phyloP scores from a whole-genome alignment of 2,888 invertebrate genomes.

The Hirtodrosophila alboralis region DNA sequence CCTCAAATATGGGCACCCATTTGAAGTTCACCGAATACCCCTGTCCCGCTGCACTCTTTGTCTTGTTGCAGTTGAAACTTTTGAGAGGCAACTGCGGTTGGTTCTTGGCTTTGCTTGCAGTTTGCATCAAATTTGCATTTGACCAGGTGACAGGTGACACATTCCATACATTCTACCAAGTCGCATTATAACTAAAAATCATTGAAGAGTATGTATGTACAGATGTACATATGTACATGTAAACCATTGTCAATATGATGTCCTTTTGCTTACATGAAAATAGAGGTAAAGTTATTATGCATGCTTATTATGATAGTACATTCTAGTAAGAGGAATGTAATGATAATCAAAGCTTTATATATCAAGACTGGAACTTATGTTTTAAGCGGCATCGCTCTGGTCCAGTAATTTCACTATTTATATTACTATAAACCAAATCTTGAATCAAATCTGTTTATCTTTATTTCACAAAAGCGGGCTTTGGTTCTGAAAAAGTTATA shows the following conservation, averaged over 20 bases:
- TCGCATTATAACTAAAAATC: constrained; percentile 9
- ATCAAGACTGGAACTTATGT: too few species aligned
- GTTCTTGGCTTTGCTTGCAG: constrained; percentile 18
- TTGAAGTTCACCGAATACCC: constrained; percentile 5
- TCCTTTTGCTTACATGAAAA: too few species aligned
- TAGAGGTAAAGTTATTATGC: too few species aligned
- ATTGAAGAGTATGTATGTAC: neutral
- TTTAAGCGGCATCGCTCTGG: too few species aligned
- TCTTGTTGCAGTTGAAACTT: constrained; percentile 26
- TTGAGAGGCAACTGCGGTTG: constrained; percentile 35
- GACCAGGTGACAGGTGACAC: constrained; percentile 37
- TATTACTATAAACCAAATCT: too few species aligned
- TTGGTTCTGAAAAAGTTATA: too few species aligned
- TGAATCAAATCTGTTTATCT: too few species aligned
- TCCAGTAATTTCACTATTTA: too few species aligned
- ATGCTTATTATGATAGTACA: too few species aligned
- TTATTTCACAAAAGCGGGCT: too few species aligned
- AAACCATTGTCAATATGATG: neutral
- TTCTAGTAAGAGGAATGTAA: too few species aligned
- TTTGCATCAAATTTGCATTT: constrained; percentile 41
- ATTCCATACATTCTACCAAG: constrained; percentile 1
- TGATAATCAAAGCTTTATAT: too few species aligned
- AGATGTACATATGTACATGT: neutral
- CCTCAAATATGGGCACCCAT: constrained; percentile 45
- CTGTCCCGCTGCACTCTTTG: neutral